These are phyloP conservation scores for Aurelia aurita DNA, from an alignment of 30 jellyfish, hydroid and myxozoan species.

Conservation along the genomic window DNA sequence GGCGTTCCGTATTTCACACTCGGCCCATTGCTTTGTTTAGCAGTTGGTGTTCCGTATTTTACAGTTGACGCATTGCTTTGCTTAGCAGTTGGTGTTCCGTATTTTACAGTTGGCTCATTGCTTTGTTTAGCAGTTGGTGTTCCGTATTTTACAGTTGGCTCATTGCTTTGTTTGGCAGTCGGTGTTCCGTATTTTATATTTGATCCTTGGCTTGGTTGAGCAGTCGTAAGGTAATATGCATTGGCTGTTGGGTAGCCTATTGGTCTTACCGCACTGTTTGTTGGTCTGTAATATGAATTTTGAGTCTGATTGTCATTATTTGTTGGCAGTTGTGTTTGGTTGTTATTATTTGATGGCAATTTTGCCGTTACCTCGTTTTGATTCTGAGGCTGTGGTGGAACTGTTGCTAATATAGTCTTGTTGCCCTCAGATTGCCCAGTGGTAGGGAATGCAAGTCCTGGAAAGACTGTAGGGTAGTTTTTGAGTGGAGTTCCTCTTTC, in stretches of 20 bases:
- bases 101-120: too few species aligned
- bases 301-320: background rate
- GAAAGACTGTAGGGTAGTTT: slow-evolving; percentile 53
- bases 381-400: background rate
- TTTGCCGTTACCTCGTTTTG: slow-evolving; percentile 5
- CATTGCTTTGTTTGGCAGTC: background rate
- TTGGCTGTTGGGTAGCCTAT: background rate
- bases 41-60: slow-evolving; percentile 8
- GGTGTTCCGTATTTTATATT: background rate
- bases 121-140: too few species aligned
- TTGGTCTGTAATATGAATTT: background rate
- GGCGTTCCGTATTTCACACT: slow-evolving; percentile 14
- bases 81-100: too few species aligned
- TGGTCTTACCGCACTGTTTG: background rate
- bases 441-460: slow-evolving; percentile 51
- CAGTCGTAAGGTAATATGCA: background rate
- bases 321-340: background rate
- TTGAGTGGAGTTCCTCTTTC: slow-evolving; percentile 30
- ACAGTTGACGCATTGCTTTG: background rate
- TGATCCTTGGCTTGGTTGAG: background rate
- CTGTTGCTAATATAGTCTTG: background rate
- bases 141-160: too few species aligned
- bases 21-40: background rate
- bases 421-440: slow-evolving; percentile 4
- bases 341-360: background rate